Conservation (phyloP, 2,113 vertebrate genomes). For the Catagonus wagneri region DNA sequence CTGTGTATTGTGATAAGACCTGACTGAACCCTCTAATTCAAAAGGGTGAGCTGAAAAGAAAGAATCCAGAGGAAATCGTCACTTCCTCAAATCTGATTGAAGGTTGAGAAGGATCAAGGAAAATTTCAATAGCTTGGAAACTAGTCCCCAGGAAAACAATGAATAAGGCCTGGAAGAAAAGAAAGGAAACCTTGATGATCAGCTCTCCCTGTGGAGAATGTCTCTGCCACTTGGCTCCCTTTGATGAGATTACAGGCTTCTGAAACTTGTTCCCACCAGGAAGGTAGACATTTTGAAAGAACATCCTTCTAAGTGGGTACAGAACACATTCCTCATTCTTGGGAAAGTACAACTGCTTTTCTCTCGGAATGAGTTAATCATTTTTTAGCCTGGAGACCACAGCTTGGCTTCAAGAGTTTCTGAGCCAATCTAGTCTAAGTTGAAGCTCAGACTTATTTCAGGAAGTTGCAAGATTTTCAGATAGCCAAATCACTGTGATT, state of each 20-base stretch:
- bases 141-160: constrained; percentile 66
- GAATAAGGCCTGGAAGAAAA: constrained; percentile 53
- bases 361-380: constrained; percentile 37
- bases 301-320: constrained; percentile 50
- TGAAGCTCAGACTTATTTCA: background rate
- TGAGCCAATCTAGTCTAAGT: background rate
- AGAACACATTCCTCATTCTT: constrained; percentile 43
- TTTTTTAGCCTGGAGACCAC: constrained; percentile 16
- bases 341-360: constrained; percentile 48
- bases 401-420: background rate
- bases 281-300: constrained; percentile 65
- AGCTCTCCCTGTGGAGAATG: constrained; percentile 46
- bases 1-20: constrained; percentile 33
- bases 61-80: constrained; percentile 54
- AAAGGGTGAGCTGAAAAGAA: constrained; percentile 65
- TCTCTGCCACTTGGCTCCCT: constrained; percentile 77
- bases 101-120: constrained; percentile 60
- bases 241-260: constrained; percentile 81
- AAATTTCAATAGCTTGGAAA: constrained; percentile 71
- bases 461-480: constrained; percentile 24
- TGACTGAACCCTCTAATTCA: constrained; percentile 57
- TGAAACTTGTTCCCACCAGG: constrained; percentile 68
- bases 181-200: constrained; percentile 66
- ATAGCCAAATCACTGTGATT: background rate
- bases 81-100: constrained; percentile 72